Conservation (phyloP, 2,797 vertebrate genomes). For the Cottoperca gobio region DNA sequence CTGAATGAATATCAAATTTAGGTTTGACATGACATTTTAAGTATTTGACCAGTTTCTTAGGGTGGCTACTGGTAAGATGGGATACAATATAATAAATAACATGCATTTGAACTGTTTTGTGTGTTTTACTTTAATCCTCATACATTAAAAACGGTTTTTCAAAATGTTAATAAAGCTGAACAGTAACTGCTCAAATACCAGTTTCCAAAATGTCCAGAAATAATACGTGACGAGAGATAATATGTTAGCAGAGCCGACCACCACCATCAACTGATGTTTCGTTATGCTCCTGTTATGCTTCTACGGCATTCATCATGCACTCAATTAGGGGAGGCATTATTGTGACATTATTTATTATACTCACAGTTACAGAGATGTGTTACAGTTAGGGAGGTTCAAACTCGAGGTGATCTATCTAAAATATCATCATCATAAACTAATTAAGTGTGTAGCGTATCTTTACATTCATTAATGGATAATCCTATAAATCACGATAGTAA, state of each 20-base stretch:
- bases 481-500: conserved; percentile 47
- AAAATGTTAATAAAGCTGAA: conserved; percentile 28
- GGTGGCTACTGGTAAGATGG: neutral
- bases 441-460: conserved; percentile 44
- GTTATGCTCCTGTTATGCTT: conserved; percentile 27
- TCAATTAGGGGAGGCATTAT: conserved; percentile 30
- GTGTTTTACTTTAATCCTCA: neutral
- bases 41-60: neutral
- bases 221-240: neutral
- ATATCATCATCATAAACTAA: conserved; percentile 43
- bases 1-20: neutral
- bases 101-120: conserved; percentile 5
- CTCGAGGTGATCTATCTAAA: conserved; percentile 48
- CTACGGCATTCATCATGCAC: conserved; percentile 34
- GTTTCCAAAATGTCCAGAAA: neutral
- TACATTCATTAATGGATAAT: conserved; percentile 74
- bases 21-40: neutral
- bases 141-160: neutral
- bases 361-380: conserved; percentile 55
- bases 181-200: conserved; percentile 9
- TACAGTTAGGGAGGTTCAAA: conserved; percentile 51
- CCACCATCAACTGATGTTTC: conserved; percentile 9
- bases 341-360: conserved; percentile 62
- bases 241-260: conserved; percentile 13
- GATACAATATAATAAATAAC: neutral